These are phyloP conservation scores for Pomatorhinus ruficollis DNA, from an alignment of 2,113 vertebrate genomes.

Conservation along the genomic window DNA sequence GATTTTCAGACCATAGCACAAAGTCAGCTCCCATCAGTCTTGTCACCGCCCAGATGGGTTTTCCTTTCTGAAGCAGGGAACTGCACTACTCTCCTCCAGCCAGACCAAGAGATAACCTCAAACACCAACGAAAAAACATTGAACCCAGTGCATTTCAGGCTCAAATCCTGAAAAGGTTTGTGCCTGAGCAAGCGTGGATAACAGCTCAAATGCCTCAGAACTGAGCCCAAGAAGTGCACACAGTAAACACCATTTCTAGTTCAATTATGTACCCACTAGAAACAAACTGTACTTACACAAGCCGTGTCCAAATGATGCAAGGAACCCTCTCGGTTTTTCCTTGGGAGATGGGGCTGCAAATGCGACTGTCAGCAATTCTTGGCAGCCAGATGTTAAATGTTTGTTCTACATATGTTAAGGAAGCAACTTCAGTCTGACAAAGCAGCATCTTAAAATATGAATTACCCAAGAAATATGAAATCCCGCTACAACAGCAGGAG, in stretches of 20 bases:
- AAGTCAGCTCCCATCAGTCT: not conserved
- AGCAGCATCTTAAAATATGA: not conserved
- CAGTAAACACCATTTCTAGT: not conserved
- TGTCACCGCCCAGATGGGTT: not conserved
- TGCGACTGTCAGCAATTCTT: not conserved
- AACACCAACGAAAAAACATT: fast-evolving
- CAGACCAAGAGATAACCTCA: not conserved
- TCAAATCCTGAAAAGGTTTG: not conserved
- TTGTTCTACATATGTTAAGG: not conserved
- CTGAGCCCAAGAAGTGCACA: not conserved
- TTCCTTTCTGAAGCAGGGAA: not conserved
- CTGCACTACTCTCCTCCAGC: not conserved
- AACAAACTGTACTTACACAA: not conserved
- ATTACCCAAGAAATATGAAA: not conserved
- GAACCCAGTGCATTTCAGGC: not conserved
- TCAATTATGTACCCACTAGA: not conserved
- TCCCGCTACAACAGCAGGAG: not conserved
- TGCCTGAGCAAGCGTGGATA: not conserved
- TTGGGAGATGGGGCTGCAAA: not conserved
- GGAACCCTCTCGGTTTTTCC: not conserved
- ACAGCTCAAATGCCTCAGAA: not conserved
- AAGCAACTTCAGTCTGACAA: not conserved
- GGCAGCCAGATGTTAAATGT: not conserved
- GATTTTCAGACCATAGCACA: not conserved
- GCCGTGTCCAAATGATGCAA: not conserved